phyloP scores from a whole-genome alignment of 2,888 invertebrate genomes.

The Lysandra coridon region DNA sequence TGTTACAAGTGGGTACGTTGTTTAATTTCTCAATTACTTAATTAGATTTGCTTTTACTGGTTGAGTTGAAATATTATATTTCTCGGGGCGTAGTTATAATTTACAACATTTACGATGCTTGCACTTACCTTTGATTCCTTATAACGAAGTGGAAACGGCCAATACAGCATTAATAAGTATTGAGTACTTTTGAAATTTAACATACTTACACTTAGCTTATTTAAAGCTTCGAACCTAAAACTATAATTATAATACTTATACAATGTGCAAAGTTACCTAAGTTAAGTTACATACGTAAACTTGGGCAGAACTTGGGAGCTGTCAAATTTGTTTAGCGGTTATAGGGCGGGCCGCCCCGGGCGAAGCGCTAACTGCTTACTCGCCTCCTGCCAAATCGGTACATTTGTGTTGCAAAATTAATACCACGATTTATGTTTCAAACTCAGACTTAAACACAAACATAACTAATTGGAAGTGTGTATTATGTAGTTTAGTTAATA shows the following conservation, averaged over 20 bases:
- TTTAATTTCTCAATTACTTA: too few relatives aligned
- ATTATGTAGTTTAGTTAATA: slow-evolving; percentile 28
- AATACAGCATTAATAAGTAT: not conserved
- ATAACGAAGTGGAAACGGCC: too few relatives aligned
- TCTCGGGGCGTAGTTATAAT: too few relatives aligned
- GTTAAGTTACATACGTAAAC: slow-evolving; percentile 67
- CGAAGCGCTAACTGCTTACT: slow-evolving; percentile 76
- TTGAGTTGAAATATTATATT: too few relatives aligned
- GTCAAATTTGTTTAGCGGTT: slow-evolving; percentile 80
- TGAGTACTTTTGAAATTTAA: slow-evolving; percentile 55
- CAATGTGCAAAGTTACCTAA: not conserved
- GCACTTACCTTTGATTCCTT: not conserved
- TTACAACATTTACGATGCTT: not conserved
- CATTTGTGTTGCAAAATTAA: slow-evolving; percentile 78
- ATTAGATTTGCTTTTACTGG: not conserved
- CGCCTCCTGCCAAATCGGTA: slow-evolving; percentile 74
- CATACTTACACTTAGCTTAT: slow-evolving; percentile 33
- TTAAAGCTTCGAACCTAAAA: not conserved
- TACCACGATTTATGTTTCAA: slow-evolving; percentile 68
- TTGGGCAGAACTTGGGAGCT: slow-evolving; percentile 73
- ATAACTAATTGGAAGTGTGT: slow-evolving; percentile 40
- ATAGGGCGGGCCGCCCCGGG: slow-evolving; percentile 71
- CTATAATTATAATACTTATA: not conserved
- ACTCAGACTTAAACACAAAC: slow-evolving; percentile 13
- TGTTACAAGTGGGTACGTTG: not conserved